phyloP scores from a whole-genome alignment of 2,797 vertebrate species.

The Semaprochilodus insignis region DNA sequence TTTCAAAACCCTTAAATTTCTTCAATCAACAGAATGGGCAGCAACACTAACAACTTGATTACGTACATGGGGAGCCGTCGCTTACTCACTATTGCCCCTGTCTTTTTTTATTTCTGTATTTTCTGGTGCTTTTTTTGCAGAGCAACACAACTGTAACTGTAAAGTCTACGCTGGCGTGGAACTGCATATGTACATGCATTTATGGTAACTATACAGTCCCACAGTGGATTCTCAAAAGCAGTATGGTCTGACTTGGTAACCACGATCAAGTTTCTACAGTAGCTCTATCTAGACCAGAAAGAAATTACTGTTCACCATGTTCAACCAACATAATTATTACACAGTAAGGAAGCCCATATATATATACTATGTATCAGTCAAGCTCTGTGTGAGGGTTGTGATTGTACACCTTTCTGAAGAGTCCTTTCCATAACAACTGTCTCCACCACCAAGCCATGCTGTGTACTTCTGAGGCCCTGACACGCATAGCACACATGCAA shows the following conservation, averaged over 20 bases:
- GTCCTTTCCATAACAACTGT: slow-evolving; percentile 14
- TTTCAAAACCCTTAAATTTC: background rate
- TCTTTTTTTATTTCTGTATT: background rate
- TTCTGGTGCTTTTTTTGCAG: background rate
- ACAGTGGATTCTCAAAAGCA: background rate
- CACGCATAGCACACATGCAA: slow-evolving; percentile 55
- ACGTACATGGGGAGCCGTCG: too few species aligned
- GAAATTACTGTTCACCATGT: background rate
- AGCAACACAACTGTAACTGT: background rate
- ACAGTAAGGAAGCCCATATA: background rate
- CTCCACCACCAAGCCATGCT: background rate
- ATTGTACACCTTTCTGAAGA: background rate
- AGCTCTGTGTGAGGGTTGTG: background rate
- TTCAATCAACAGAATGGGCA: too few species aligned
- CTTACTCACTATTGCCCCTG: too few species aligned
- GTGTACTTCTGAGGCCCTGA: slow-evolving; percentile 59
- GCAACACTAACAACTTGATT: too few species aligned
- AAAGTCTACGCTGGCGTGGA: background rate
- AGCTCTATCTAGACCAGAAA: too few species aligned
- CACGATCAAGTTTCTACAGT: background rate
- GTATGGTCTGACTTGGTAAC: background rate
- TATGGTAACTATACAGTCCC: background rate
- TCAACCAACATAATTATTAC: background rate
- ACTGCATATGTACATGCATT: background rate
- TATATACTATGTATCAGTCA: background rate